Base-by-base conservation (phyloP, 2,888 invertebrate genomes). In the Andrena bucephala region DNA sequence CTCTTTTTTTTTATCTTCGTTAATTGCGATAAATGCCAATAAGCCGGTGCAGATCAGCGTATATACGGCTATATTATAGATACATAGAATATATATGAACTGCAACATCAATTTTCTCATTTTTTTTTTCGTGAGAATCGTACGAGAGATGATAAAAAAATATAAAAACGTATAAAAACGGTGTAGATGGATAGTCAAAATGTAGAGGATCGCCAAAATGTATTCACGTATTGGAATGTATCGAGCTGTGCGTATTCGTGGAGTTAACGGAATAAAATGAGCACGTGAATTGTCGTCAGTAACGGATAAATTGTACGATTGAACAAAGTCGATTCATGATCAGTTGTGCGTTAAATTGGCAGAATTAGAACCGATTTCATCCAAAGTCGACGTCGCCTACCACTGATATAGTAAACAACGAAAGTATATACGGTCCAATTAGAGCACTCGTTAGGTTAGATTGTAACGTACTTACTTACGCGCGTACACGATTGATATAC, bases 401-500 rank as follows among this genome's bases (percentile, higher is more conserved):
- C 81, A 76, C 81, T 84, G 72, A 75, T 85, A 66, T 67, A 83
- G 83, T 77, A 86, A 88, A 83, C 89, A 91, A 90, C 87, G 81
- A 86, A 87, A 88, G 88, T 86, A 84, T 87, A 89, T 24, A 27
- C 87, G 87, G 83, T 88, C 65, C 87, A 83, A 87, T 92, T 90
- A 88, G 85, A 87, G 90, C 90, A 88, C 89, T 92, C 90, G 89
- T 89, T 92, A 93, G 90, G 89, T 89, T 93, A 92, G 89, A 89
- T 92, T 54, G 71, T 92, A 92, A 93, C 90, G 91, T 92, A 93
- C 92, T 93, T 92, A 93, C 92, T 93, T 94, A 93, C 92, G 93
- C 91, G 92, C 91, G 92, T 93, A 92, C 92, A 65, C 72, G 92
- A 92, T 91, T 91, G 92, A 93, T 93, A 93, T 92, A 93, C 93